Conservation (phyloP, 2,888 invertebrate genomes). For the Leucophenga maculata region DNA sequence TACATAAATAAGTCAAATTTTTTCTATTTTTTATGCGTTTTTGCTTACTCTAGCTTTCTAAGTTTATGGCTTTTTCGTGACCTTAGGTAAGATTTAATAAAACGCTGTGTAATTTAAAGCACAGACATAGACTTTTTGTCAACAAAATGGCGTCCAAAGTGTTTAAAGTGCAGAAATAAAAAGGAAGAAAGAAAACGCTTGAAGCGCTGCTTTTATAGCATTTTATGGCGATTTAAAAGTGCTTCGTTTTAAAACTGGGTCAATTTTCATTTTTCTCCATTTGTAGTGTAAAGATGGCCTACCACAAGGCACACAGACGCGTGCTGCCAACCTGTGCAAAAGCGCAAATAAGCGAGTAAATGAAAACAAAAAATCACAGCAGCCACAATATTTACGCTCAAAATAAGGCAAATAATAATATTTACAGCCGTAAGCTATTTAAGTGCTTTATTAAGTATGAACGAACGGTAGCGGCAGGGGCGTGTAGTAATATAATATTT, state of each 20-base stretch:
- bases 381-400: slow-evolving; percentile 1
- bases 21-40: not conserved
- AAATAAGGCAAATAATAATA: slow-evolving; percentile 61
- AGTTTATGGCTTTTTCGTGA: too few species aligned
- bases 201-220: too few species aligned
- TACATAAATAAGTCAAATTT: not conserved
- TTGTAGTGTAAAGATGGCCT: not conserved
- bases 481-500: not conserved
- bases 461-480: slow-evolving; percentile 38
- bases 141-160: too few species aligned
- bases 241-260: not conserved
- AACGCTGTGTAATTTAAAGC: too few species aligned
- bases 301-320: not conserved
- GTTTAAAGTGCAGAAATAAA: too few species aligned
- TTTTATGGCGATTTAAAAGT: too few species aligned
- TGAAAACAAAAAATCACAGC: not conserved
- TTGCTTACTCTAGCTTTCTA: too few species aligned
- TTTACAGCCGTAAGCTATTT: slow-evolving; percentile 39
- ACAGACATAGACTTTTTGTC: too few species aligned
- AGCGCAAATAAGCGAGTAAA: not conserved
- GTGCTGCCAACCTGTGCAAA: not conserved
- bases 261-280: not conserved
- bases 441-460: slow-evolving; percentile 29
- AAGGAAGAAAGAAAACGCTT: too few species aligned
- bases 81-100: too few species aligned